A percentile compares a stretch with the other conserved stretches of the same genome.
Evolutionary conservation across 2,888 invertebrate species (phyloP).

Genomic region (Luperina testacea): DNA sequence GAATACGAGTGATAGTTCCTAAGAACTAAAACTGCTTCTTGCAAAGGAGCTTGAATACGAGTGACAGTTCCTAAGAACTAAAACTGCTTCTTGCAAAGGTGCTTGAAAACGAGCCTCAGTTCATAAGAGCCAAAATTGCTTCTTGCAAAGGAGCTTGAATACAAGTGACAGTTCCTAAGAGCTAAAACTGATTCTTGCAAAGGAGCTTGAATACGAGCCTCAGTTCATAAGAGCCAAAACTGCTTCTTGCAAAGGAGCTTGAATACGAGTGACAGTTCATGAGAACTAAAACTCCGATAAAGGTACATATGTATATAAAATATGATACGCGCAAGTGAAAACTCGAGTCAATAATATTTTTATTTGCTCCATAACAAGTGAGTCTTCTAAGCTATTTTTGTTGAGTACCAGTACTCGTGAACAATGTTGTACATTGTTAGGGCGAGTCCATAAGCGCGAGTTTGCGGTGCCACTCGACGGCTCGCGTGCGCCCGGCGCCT

Average conservation of each 20-base stretch:
- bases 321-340: not conserved
- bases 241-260: not conserved
- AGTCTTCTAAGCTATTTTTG: not conserved
- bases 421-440: slow-evolving; percentile 46
- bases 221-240: too few relatives aligned
- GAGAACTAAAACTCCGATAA: not conserved
- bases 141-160: not conserved
- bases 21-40: too few relatives aligned
- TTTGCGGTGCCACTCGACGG: slow-evolving; percentile 36
- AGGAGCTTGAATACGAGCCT: too few relatives aligned
- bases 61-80: not conserved
- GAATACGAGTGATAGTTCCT: too few relatives aligned
- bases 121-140: too few relatives aligned
- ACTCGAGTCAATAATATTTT: not conserved
- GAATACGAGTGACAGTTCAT: not conserved
- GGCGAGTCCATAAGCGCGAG: slow-evolving; percentile 35
- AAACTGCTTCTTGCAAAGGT: not conserved
- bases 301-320: not conserved
- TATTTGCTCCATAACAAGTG: not conserved
- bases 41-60: not conserved
- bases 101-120: too few relatives aligned
- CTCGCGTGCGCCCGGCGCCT: slow-evolving; percentile 13
- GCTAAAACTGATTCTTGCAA: not conserved
- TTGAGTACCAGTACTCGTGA: slow-evolving; percentile 3
- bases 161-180: not conserved